Base-by-base conservation (phyloP, 2,797 vertebrate genomes). In the Scomberomorus guttatus region DNA sequence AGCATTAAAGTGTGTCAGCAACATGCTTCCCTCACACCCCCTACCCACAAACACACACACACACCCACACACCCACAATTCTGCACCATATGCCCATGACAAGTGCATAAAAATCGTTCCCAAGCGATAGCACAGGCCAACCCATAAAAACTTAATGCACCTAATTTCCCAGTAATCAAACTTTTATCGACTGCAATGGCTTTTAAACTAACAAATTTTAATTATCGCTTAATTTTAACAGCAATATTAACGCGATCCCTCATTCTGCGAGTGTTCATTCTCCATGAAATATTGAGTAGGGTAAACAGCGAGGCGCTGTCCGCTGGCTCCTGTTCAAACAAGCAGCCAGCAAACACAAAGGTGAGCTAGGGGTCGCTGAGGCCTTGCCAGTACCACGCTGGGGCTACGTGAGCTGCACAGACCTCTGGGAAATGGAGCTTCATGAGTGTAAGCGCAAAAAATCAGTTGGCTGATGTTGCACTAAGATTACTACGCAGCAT, bases 101-200 rank as follows among this genome's bases (percentile, higher is more conserved):
- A 93, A 94, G 93, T 92, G 96, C 96, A 97, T 97, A 97, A 98
- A 97, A 97, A 97, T 96, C 91, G 76, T 80, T 97, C 96, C 96
- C 96, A 94, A 96, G 96, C 93, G 96, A 97, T 97, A 94, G 96
- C 96, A 96, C 95, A 94, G 96, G 96, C 97, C 96, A 97, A 95
- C 95, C 95, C 96, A 98, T 98, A 97, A 98, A 98, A 97, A 96
- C 95, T 93, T 94, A 94, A 95, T 95, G 85, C 94, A 96, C 95
- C 96, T 97, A 97, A 97, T 98, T 97, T 97, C 95, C 96, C 96
- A 97, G 96, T 97, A 97, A 98, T 98, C 97, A 98, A 98, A 98
- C 96, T 97, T 98, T 98, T 98, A 99, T 98, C 96, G 97, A 97
- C 96, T 96, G 95, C 96, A 93, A 97, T 97, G 95, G 95, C 96